Conservation (phyloP, 2,113 vertebrate genomes). For the Apodemus sylvaticus region DNA sequence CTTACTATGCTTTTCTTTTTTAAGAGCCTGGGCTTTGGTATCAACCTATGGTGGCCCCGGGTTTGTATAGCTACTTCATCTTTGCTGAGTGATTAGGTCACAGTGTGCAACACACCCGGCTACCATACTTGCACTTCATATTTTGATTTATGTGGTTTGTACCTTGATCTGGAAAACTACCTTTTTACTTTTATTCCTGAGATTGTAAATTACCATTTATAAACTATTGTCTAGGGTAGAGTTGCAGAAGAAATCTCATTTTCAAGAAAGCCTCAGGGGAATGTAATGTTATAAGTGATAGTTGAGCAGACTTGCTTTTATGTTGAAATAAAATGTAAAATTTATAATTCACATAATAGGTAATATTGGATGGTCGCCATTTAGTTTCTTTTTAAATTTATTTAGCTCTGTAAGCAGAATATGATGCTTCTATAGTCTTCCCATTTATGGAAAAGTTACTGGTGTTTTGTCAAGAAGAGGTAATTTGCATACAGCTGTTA, state of each 20-base stretch:
- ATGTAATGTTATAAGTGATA: conserved; percentile 28
- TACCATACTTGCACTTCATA: not conserved
- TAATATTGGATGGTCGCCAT: not conserved
- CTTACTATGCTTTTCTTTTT: not conserved
- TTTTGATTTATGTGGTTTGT: not conserved
- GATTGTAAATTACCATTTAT: conserved; percentile 30
- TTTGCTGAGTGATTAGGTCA: not conserved
- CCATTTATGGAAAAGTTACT: not conserved
- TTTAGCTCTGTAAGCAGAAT: not conserved
- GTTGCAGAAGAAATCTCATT: conserved; percentile 12
- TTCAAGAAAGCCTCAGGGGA: conserved; percentile 15
- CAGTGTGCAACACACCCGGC: not conserved
- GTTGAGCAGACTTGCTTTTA: conserved; percentile 32
- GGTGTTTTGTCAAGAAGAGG: not conserved
- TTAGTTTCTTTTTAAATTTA: conserved; percentile 31
- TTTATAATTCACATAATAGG: conserved; percentile 35
- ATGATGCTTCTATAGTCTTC: not conserved
- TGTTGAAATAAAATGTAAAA: conserved; percentile 49
- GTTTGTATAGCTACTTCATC: not conserved
- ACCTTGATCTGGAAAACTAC: not conserved
- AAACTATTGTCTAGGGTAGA: conserved; percentile 7
- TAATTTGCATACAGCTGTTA: not conserved
- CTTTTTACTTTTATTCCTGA: not conserved
- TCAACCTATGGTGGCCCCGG: not conserved
- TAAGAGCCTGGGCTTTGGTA: not conserved